Conservation (phyloP, 1,140 invertebrate genomes). For the Calephelis nemesis region DNA sequence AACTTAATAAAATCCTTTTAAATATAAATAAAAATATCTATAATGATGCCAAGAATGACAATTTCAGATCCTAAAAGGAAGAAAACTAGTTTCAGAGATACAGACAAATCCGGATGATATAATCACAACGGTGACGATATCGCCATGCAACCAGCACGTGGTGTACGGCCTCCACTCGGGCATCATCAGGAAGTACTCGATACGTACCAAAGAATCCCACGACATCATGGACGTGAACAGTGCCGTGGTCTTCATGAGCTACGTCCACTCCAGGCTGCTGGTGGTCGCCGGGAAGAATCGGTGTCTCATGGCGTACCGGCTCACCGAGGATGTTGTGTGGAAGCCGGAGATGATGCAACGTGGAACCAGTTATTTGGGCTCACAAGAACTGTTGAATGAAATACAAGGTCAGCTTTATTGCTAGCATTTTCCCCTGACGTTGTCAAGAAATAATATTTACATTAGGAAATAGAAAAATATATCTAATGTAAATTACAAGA, state of each 20-base stretch:
- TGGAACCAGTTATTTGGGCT: slow-evolving; percentile 58
- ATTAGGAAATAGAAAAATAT: too few species aligned
- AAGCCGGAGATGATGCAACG: slow-evolving; percentile 56
- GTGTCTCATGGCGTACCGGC: slow-evolving; percentile 59
- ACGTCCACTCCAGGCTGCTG: slow-evolving; percentile 46
- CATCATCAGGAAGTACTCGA: slow-evolving; percentile 48
- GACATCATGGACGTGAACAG: slow-evolving; percentile 60
- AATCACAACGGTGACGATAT: slow-evolving; percentile 58
- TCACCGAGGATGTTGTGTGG: slow-evolving; percentile 44
- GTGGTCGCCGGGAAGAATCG: slow-evolving; percentile 58
- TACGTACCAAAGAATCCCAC: slow-evolving; percentile 51
- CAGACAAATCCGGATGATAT: slow-evolving; percentile 46
- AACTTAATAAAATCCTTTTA: too few species aligned
- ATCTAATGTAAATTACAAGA: too few species aligned
- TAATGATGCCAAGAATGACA: background rate
- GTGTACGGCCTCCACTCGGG: slow-evolving; percentile 58
- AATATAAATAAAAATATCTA: background rate
- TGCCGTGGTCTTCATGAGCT: slow-evolving; percentile 56
- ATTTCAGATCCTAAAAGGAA: slow-evolving; percentile 62
- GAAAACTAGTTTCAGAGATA: slow-evolving; percentile 63
- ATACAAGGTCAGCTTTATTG: slow-evolving; percentile 40
- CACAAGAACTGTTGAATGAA: slow-evolving; percentile 65
- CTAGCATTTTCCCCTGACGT: too few species aligned
- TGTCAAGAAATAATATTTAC: too few species aligned
- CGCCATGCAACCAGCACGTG: slow-evolving; percentile 67